Evolutionary conservation across 1,140 invertebrate genomes (phyloP).

Genomic region (Batillaria attramentaria): DNA sequence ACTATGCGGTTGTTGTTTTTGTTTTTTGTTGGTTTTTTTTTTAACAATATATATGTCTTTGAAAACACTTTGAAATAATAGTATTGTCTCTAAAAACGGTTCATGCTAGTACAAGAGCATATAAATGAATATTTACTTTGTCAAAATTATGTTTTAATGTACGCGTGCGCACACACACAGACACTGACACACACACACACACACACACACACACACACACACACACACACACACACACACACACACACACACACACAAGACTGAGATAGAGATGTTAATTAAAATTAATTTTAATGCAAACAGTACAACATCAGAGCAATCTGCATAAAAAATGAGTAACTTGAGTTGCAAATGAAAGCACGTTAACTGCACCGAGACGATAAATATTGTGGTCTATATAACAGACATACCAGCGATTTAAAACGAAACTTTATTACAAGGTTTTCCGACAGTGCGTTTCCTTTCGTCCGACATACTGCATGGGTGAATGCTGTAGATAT

Average conservation of each 20-base stretch:
- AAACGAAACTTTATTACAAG: not conserved
- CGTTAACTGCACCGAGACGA: too few relatives aligned
- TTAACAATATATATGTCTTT: not conserved
- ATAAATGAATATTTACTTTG: not conserved
- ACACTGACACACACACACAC: not conserved
- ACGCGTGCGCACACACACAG: not conserved
- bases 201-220: conserved; percentile 13
- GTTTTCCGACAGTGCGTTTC: too few relatives aligned
- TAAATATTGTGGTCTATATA: too few relatives aligned
- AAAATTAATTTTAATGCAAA: not conserved
- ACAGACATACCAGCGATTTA: not conserved
- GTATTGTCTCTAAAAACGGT: not conserved
- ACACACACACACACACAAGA: not conserved
- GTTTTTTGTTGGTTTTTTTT: too few relatives aligned
- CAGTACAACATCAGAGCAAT: not conserved
- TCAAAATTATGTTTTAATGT: not conserved
- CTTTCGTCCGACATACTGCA: too few relatives aligned
- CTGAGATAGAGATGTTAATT: not conserved
- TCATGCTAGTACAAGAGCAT: not conserved
- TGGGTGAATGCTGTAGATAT: too few relatives aligned
- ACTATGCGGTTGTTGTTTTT: too few relatives aligned
- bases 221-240: not conserved
- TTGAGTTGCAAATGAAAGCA: too few relatives aligned
- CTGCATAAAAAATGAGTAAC: too few relatives aligned
- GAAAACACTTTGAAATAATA: not conserved